Base-by-base conservation (phyloP, 2,113 vertebrate species). In the Eupsittula cactorum region DNA sequence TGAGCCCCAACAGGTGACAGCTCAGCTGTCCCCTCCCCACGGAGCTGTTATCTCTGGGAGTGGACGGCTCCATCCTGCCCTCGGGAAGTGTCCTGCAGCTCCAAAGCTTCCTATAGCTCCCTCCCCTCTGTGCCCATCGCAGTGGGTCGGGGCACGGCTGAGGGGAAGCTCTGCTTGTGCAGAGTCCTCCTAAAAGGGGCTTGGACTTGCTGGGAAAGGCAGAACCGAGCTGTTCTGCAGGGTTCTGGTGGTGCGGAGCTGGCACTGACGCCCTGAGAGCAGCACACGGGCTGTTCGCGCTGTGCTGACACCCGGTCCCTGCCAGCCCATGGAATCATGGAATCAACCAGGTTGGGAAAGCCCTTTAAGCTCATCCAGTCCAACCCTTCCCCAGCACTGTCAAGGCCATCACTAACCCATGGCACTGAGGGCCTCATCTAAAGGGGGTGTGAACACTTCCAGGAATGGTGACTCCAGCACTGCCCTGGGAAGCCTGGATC, bases 1-100 rank as follows among this genome's bases (percentile, higher is more conserved):
- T 94, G 97, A 96, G 95, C 93, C 55, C 65, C 64, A 75, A 97
- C 97, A 98, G 97, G 97, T 97, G 97, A 96, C 3, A 13, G 92
- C 91, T 79, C 97, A 97, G 97, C 97, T 98, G 97, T 92, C 88
- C 86, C 31, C 44, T 67, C 82, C 86, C 82, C 91, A 5, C 1
- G 31, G 85, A 76, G 70, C 37, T 31, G 15, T 5, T 44, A 4
- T 0, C 13, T 13, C 59, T 4, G 62, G 27, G 9, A 29, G 71
- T 50, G 68, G 33, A 19, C 68, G 2, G 29, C 70, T 33, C 74
- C 60, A 6, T 91, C 42, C 82, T 50, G 57, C 65, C 82, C 85
- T n/a, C 1, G 9, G 70, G 77, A 44, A 76, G 19, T 46, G 11
- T n/a, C 60, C 73, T 1, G 11, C 31, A 13, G 41, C 70, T 42